Evolutionary conservation across 2,888 invertebrate genomes (phyloP).

Genomic region (Pollenia griseotomentosa): DNA sequence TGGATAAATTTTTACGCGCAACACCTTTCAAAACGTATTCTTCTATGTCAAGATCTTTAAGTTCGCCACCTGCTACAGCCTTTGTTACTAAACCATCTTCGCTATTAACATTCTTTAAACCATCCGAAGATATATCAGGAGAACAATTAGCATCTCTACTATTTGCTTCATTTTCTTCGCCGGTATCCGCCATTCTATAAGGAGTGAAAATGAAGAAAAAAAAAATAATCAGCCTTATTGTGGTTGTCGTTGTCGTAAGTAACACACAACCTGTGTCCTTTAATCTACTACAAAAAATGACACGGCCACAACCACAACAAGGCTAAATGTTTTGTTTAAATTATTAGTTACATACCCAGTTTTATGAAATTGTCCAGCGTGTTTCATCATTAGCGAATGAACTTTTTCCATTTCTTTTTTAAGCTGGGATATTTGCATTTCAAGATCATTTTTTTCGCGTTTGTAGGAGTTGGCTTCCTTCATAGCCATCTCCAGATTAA

Average conservation of each 20-base stretch:
- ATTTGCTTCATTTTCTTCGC: slow-evolving; percentile 83
- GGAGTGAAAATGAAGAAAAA: background rate
- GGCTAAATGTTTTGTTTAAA: no score
- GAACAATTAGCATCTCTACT: slow-evolving; percentile 83
- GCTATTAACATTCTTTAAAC: slow-evolving; percentile 84
- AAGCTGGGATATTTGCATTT: slow-evolving; percentile 90
- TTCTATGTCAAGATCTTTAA: slow-evolving; percentile 85
- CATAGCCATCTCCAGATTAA: slow-evolving; percentile 90
- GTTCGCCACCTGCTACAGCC: slow-evolving; percentile 78
- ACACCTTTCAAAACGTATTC: slow-evolving; percentile 88
- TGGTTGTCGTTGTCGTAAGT: no score
- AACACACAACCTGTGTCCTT: no score
- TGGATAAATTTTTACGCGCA: slow-evolving; percentile 86
- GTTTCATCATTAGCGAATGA: slow-evolving; percentile 87
- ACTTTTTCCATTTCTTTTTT: slow-evolving; percentile 93
- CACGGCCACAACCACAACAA: no score
- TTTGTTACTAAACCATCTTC: slow-evolving; percentile 84
- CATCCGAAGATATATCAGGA: slow-evolving; percentile 84
- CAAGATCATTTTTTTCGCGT: slow-evolving; percentile 91
- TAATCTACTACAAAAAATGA: no score
- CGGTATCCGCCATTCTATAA: slow-evolving; percentile 78
- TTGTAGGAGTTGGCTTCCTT: slow-evolving; percentile 91
- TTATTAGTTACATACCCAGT: slow-evolving; percentile 75
- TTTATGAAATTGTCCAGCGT: slow-evolving; percentile 89
- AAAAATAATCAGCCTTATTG: background rate